phyloP scores from a whole-genome alignment of 2,113 vertebrate species.

The Pelodiscus sinensis region DNA sequence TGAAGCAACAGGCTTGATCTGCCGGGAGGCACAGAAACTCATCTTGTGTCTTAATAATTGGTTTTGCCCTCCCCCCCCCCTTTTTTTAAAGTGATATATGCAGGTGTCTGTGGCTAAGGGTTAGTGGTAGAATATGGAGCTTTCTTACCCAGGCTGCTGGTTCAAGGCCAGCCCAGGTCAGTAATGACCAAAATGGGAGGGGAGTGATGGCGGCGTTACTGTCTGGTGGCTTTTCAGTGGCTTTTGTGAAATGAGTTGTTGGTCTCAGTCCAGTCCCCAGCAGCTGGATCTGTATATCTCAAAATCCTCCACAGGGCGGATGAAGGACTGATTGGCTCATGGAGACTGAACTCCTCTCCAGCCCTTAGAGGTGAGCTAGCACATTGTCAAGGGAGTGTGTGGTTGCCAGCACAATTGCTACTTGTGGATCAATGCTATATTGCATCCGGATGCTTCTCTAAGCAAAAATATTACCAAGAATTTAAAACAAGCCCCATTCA shows the following conservation, averaged over 20 bases:
- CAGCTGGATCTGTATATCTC: constrained; percentile 29
- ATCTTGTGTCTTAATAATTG: constrained; percentile 40
- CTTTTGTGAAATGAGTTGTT: constrained; percentile 60
- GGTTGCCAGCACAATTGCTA: background rate
- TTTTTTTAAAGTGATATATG: constrained; percentile 42
- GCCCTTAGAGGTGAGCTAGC: background rate
- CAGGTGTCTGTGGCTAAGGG: constrained; percentile 33
- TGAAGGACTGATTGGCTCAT: background rate
- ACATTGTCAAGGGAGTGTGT: background rate
- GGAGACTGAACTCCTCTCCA: background rate
- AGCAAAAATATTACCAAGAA: background rate
- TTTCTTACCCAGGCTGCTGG: constrained; percentile 13
- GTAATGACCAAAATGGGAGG: constrained; percentile 53
- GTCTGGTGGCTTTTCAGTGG: constrained; percentile 43
- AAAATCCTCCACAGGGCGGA: constrained; percentile 42
- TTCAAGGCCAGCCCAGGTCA: constrained; percentile 23
- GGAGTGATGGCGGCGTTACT: constrained; percentile 11
- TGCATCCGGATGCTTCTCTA: background rate
- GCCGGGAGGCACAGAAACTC: constrained; percentile 28
- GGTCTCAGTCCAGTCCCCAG: constrained; percentile 55
- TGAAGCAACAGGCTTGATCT: constrained; percentile 1
- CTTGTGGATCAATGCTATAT: background rate
- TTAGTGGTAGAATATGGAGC: constrained; percentile 22
- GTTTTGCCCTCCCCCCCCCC: no score
- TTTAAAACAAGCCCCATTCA: background rate